phyloP scores from a whole-genome alignment of 1,140 invertebrate genomes.

The Zaprionus capensis region DNA sequence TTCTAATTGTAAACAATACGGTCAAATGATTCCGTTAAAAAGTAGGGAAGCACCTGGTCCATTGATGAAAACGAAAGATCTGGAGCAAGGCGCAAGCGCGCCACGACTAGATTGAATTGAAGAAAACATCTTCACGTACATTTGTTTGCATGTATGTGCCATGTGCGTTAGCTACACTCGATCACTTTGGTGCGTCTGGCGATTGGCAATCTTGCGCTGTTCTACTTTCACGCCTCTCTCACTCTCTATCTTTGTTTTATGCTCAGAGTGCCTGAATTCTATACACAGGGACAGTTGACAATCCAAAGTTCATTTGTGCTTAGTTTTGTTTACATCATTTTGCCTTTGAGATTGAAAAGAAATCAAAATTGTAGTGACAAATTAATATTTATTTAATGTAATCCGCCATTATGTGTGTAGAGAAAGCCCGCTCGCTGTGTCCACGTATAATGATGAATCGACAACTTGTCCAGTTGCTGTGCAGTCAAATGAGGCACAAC shows the following conservation, averaged over 20 bases:
- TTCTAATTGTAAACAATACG: neutral
- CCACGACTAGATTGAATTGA: neutral
- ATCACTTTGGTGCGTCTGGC: neutral
- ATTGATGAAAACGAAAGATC: neutral
- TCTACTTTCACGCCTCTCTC: neutral
- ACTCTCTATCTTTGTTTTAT: neutral
- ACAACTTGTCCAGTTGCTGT: neutral
- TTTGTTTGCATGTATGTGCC: no score
- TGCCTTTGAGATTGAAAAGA: neutral
- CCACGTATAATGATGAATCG: neutral
- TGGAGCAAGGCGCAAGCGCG: neutral
- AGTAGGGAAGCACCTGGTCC: neutral
- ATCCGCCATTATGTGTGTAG: slow-evolving; percentile 15
- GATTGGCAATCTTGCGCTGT: neutral
- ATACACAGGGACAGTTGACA: slow-evolving; percentile 7
- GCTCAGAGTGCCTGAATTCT: neutral
- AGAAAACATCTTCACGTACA: neutral
- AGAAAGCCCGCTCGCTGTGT: slow-evolving; percentile 1
- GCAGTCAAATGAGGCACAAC: neutral
- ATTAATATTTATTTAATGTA: slow-evolving; percentile 5
- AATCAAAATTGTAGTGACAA: neutral
- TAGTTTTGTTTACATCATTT: slow-evolving; percentile 45
- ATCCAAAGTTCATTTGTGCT: slow-evolving; percentile 34
- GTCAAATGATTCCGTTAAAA: neutral
- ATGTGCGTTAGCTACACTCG: neutral